A percentile compares a stretch with the other conserved stretches of the same genome.
Conservation (phyloP, 2,113 vertebrate species). For the Phodopus roborovskii region DNA sequence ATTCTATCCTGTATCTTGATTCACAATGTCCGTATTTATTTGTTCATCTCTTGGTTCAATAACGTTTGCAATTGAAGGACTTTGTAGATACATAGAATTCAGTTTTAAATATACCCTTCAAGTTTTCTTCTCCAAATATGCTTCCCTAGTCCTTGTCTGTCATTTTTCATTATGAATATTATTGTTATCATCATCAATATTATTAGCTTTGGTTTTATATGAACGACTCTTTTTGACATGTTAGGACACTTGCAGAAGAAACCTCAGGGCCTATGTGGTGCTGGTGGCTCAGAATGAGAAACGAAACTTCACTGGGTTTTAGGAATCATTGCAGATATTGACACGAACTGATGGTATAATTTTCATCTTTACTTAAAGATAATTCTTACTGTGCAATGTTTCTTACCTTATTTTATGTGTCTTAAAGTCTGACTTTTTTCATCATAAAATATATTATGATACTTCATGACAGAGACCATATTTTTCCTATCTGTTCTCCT, state of each 20-base stretch:
- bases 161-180: background rate
- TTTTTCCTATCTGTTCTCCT: background rate
- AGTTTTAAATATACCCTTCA: background rate
- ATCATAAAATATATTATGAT: background rate
- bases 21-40: background rate
- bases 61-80: background rate
- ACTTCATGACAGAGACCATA: background rate
- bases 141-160: background rate
- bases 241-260: background rate
- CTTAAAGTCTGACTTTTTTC: background rate
- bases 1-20: background rate
- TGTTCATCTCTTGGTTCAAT: background rate
- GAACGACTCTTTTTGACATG: background rate
- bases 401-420: background rate
- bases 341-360: background rate
- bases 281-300: background rate
- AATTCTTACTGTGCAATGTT: background rate
- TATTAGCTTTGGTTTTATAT: background rate
- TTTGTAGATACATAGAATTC: background rate
- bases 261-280: background rate
- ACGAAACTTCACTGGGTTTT: background rate
- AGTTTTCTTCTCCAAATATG: accelerated
- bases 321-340: background rate
- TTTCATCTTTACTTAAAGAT: background rate
- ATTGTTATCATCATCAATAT: no score